phyloP scores from a whole-genome alignment of 37 sponge, comb jelly and placozoan species.

The Spongilla lacustris region DNA sequence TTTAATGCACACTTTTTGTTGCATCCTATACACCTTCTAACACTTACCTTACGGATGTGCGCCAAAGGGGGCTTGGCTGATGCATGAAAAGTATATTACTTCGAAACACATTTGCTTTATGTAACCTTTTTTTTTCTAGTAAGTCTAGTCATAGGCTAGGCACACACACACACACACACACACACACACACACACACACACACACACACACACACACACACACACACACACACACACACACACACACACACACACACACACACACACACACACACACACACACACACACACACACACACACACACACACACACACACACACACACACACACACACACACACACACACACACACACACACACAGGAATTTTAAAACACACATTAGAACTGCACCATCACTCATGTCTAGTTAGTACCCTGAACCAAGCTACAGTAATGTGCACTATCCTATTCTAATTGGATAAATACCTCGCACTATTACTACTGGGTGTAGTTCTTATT shows the following conservation, averaged over 20 bases:
- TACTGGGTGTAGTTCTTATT: no score
- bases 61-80: no score
- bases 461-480: no score
- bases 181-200: constrained; percentile 4
- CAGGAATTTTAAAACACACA: no score
- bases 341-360: constrained; percentile 6
- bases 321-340: constrained; percentile 48
- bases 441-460: no score
- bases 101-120: constrained; percentile 6
- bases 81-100: constrained; percentile 10
- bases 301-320: constrained; percentile 30
- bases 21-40: no score
- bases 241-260: constrained; percentile 21
- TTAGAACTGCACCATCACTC: neutral
- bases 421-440: neutral
- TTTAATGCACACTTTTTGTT: no score
- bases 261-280: constrained; percentile 11
- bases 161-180: neutral
- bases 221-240: constrained; percentile 10
- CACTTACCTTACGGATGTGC: no score
- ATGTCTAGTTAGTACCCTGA: neutral
- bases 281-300: constrained; percentile 26
- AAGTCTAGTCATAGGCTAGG: no score
- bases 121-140: no score
- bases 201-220: constrained; percentile 12